Conservation (phyloP, 2,888 invertebrate species). For the Corbicula japonica region DNA sequence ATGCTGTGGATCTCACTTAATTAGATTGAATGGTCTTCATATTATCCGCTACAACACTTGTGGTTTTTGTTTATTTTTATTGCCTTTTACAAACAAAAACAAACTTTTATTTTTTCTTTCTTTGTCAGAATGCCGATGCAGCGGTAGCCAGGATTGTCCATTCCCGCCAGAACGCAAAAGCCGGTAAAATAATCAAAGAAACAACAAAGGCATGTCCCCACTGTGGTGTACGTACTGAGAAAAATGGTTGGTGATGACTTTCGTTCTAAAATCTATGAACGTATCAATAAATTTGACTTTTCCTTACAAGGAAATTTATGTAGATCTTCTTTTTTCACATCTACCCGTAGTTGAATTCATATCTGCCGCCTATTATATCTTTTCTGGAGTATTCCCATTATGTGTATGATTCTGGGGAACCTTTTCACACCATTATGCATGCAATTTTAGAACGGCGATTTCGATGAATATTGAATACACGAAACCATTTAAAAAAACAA, state of each 20-base stretch:
- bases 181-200: conserved; percentile 88
- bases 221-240: conserved; percentile 93
- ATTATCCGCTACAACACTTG: no score
- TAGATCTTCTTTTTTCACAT: no score
- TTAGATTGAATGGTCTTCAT: no score
- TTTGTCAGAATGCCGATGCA: conserved; percentile 9
- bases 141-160: conserved; percentile 9
- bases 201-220: conserved; percentile 95
- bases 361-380: no score
- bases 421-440: no score
- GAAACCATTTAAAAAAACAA: no score
- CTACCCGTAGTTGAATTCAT: no score
- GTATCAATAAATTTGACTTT: background rate
- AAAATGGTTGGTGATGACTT: conserved; percentile 86
- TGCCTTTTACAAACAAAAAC: background rate
- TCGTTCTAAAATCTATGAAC: background rate
- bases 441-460: no score
- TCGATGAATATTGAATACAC: no score
- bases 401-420: no score
- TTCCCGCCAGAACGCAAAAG: background rate
- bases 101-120: background rate
- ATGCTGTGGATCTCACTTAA: no score
- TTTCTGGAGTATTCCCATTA: no score
- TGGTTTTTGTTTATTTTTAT: background rate
- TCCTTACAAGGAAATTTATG: background rate